Base-by-base conservation (phyloP, 2,888 invertebrate species). In the Exocentrus adspersus region DNA sequence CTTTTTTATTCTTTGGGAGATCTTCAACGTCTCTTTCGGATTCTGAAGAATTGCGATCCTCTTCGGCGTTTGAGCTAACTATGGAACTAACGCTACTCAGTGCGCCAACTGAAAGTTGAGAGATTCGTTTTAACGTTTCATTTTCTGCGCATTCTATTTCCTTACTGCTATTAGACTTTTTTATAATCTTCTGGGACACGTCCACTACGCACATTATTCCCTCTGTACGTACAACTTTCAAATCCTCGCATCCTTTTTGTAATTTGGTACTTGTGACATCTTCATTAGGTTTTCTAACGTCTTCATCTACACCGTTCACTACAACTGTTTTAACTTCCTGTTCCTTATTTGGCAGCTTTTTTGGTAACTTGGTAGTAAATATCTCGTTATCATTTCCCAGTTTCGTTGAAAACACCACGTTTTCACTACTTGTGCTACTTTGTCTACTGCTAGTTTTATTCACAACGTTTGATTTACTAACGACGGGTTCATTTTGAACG, bases 1-100 rank as follows among this genome's bases (percentile, higher is more conserved):
- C 79, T 57, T 78, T 78, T 63, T 83, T 84, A 67, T 78, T 79
- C 51, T 80, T 80, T 5, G 72, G 60, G 60, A 74, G 66, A 2
- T 77, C 76, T 74, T 90, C 91, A 4, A 89, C 87, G 75, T 90
- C 90, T n/a, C 86, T 83, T 77, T 92, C 92, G 10, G 92, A 92
- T 76, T 90, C 92, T 0, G 92, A 92, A 12, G 87, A 86, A 14
- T 83, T 81, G 4, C 83, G 82, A 17, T 85, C 85, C 51, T 86
- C 86, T 20, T 85, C 79, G 7, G 72, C 81, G 4, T 82, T 64
- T 5, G 71, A 69, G 56, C 68, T 72, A 19, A 64, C 24, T 51
- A 62, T 41, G 10, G 70, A 73, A 62, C 67, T 73, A 24, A 69
- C 62, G 59, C 68, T 70, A 56, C 70, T 74, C 54, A 52, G 42